Conservation (phyloP, 2,113 vertebrate species). For the Hydrolagus affinis region DNA sequence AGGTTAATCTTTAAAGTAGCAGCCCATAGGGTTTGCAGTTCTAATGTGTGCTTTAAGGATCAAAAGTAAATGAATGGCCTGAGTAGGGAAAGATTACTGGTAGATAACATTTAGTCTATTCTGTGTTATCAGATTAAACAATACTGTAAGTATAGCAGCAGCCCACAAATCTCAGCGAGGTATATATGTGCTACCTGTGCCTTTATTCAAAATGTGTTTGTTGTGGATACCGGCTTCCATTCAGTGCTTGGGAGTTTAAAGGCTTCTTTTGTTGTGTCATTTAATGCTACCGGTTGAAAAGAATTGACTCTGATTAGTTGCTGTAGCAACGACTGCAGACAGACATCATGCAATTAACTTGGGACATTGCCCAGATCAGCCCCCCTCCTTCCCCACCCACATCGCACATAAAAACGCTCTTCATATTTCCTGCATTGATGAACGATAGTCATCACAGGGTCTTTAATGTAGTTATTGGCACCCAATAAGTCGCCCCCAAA, state of each 20-base stretch:
- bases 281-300: neutral
- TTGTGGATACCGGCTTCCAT: neutral
- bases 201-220: neutral
- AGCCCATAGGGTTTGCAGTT: neutral
- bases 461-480: neutral
- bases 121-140: neutral
- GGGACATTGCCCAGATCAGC: neutral
- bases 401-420: neutral
- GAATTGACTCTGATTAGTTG: neutral
- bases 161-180: neutral
- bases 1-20: neutral
- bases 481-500: too few relatives aligned
- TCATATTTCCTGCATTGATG: neutral
- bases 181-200: neutral
- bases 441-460: neutral
- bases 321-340: neutral
- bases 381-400: too few relatives aligned
- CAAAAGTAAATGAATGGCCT: neutral
- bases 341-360: neutral
- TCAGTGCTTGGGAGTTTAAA: neutral
- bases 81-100: neutral
- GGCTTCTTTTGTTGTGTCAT: neutral
- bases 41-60: neutral
- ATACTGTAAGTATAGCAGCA: neutral
- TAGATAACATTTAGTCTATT: neutral